Evolutionary conservation across 2,113 vertebrate species (phyloP).

Genomic region (Thomomys bottae): DNA sequence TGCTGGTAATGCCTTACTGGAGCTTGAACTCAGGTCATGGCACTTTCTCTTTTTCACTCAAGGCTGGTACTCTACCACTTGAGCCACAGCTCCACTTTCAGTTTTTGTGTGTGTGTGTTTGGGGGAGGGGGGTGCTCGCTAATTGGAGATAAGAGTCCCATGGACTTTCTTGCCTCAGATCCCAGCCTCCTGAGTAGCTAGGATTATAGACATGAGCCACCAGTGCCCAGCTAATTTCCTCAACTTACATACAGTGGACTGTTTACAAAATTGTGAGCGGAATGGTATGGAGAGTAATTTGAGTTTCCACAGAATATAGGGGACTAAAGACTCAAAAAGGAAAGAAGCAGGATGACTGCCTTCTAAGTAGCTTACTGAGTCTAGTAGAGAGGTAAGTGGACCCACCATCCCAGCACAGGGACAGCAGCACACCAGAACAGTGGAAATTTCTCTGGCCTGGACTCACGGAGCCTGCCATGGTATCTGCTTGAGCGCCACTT

Average conservation of each 20-base stretch:
- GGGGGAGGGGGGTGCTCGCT: too few species aligned
- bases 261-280: not conserved
- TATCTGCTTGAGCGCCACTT: not conserved
- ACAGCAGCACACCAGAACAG: accelerated
- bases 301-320: not conserved
- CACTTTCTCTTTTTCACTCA: too few species aligned
- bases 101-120: too few species aligned
- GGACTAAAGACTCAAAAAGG: not conserved
- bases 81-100: too few species aligned
- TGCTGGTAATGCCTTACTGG: too few species aligned
- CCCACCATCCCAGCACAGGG: accelerated
- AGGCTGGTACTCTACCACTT: too few species aligned
- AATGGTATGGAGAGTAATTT: not conserved
- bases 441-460: not conserved
- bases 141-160: too few species aligned
- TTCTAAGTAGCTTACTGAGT: not conserved
- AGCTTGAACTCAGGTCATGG: too few species aligned
- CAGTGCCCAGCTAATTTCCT: not conserved
- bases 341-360: not conserved
- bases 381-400: not conserved
- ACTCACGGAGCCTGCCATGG: not conserved
- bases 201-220: too few species aligned
- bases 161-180: too few species aligned
- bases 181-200: too few species aligned
- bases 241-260: not conserved